Percentiles rank a stretch among this genome's conserved stretches.
Conservation (phyloP, 2,797 vertebrate genomes). For the Anomalospiza imberbis region DNA sequence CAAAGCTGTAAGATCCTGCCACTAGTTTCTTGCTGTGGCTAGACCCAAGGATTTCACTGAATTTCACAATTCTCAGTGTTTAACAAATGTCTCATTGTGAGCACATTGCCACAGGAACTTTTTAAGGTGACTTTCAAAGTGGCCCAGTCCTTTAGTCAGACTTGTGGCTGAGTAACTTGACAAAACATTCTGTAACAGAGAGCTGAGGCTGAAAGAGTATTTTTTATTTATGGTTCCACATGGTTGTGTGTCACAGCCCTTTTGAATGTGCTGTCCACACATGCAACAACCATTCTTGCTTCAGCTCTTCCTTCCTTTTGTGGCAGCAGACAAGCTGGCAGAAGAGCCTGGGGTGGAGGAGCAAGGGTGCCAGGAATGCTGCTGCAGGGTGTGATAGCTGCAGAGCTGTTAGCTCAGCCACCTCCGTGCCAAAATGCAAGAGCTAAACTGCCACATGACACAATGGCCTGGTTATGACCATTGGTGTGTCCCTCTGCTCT, state of each 20-base stretch:
- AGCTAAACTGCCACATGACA: background rate
- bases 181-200: background rate
- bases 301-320: background rate
- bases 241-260: background rate
- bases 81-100: background rate
- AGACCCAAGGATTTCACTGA: background rate
- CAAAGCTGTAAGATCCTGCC: background rate
- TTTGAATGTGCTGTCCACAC: background rate
- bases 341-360: background rate
- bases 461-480: fast-evolving
- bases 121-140: background rate
- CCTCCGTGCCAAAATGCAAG: background rate
- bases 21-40: background rate
- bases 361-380: background rate
- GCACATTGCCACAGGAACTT: background rate
- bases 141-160: background rate
- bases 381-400: background rate
- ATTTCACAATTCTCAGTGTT: background rate
- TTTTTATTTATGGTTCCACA: background rate
- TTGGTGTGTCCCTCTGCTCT: background rate
- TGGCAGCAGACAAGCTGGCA: background rate
- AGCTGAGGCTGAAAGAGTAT: background rate
- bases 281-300: background rate
- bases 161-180: background rate
- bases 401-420: background rate